A percentile compares a stretch with the other conserved stretches of the same genome.
Evolutionary conservation across 2,888 invertebrate species (phyloP).

Genomic region (Melitaea athalia): DNA sequence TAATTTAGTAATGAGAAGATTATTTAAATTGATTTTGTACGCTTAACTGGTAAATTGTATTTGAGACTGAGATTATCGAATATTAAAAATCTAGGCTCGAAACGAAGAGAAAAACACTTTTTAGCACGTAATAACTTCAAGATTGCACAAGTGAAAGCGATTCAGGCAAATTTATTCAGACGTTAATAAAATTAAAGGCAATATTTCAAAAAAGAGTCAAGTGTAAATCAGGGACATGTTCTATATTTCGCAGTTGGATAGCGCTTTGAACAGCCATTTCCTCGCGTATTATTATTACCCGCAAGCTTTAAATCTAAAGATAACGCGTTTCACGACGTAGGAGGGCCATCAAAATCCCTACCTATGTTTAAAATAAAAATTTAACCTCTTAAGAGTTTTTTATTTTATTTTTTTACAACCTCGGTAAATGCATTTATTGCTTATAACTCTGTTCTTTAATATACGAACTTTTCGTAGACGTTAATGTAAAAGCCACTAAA

Average conservation of each 20-base stretch:
- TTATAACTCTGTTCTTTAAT: slow-evolving; percentile 44
- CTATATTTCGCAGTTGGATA: slow-evolving; percentile 8
- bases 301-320: slow-evolving; percentile 72
- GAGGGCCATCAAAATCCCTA: slow-evolving; percentile 79
- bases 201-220: slow-evolving; percentile 53
- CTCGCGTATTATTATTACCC: slow-evolving; percentile 53
- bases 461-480: slow-evolving; percentile 19
- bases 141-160: slow-evolving; percentile 34
- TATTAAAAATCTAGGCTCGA: slow-evolving; percentile 2
- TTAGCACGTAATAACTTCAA: slow-evolving; percentile 15
- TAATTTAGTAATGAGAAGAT: slow-evolving; percentile 41
- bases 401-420: slow-evolving; percentile 70
- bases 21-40: slow-evolving; percentile 30
- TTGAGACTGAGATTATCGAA: slow-evolving; percentile 1
- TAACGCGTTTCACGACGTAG: slow-evolving; percentile 69
- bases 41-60: slow-evolving; percentile 11
- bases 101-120: neutral
- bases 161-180: slow-evolving; percentile 32
- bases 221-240: slow-evolving; percentile 53
- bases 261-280: slow-evolving; percentile 50
- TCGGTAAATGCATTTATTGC: slow-evolving; percentile 68
- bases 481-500: slow-evolving; percentile 12
- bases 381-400: slow-evolving; percentile 69
- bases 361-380: slow-evolving; percentile 82
- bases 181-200: slow-evolving; percentile 41